Base-by-base conservation (phyloP, 2,797 vertebrate genomes). In the Australoheros facetus region DNA sequence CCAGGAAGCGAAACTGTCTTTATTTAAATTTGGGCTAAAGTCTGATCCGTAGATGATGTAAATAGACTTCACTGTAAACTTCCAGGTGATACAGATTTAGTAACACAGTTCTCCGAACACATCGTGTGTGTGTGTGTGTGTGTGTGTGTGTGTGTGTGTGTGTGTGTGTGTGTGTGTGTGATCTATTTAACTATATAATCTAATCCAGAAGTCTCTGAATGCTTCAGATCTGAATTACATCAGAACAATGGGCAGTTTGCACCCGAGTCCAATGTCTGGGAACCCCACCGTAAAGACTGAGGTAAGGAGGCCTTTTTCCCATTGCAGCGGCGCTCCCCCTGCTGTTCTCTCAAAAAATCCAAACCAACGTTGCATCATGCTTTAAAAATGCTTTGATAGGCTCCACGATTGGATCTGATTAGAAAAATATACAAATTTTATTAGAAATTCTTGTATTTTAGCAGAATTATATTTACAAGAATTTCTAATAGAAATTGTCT, bases 301-400 rank as follows among this genome's bases (percentile, higher is more conserved):
- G 2, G 9, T 30, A 39, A 34, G 23, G 2, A 7, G 51, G 19
- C 21, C 1, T 4, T 39, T 39, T 23, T 72, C 11, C 7, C 32
- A 2, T 64, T 81, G 78, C 66, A 2, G 62, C 19, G 19, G 71
- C 75, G 89, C 88, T 14, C 89, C 91, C 85, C 73, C 90, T 90
- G 4, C 69, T 88, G 90, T 71, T 76, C 39, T 8, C 5, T 57
- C 7, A 1, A 7, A 48, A 34, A 59, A 7, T 23, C 2, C 59
- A 54, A 9, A 11, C 14, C 26, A 69, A 13, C 16, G 10, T 69
- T 51, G 62, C 62, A 48, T 48, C 62, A 48, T 48, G 9, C 16
- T 66, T 28, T 66, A 66, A 28, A 66, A 66, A 48, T 66, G 39
- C 39, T 28, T 66, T 66, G 62, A 19, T 48, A 45, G 23, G 10